Conservation (phyloP, 2,797 vertebrate genomes). For the Oryzias sinensis region DNA sequence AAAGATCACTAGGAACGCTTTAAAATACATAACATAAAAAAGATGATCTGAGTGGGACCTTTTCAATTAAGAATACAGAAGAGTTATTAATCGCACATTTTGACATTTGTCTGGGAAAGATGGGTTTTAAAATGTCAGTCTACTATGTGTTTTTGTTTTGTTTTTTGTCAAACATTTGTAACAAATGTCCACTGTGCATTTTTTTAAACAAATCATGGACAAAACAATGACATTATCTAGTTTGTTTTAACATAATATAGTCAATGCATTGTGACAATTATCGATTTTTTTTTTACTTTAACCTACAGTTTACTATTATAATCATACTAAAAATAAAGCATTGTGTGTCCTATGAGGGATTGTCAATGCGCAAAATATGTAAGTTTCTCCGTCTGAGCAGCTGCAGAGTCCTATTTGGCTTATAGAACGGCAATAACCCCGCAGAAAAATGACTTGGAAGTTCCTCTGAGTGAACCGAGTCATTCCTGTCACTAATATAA, state of each 20-base stretch:
- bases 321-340: neutral
- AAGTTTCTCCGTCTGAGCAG: conserved; percentile 30
- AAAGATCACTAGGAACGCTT: no score
- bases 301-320: neutral
- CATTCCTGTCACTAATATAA: conserved; percentile 2
- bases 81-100: no score
- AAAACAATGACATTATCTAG: neutral
- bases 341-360: conserved; percentile 1
- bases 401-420: conserved; percentile 20
- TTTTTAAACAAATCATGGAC: neutral
- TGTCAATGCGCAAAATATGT: conserved; percentile 35
- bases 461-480: neutral
- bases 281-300: neutral
- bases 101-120: no score
- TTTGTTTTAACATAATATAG: neutral
- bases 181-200: neutral
- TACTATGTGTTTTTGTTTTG: no score
- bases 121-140: no score
- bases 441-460: conserved; percentile 18
- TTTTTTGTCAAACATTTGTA: no score
- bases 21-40: no score
- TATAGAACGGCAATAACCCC: conserved; percentile 3
- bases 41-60: no score
- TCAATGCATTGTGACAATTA: neutral
- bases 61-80: no score